Evolutionary conservation across 1,140 invertebrate species (phyloP), one percentile per base, ranked within the genome.

Genomic region (Philopotamus ludificatus): DNA sequence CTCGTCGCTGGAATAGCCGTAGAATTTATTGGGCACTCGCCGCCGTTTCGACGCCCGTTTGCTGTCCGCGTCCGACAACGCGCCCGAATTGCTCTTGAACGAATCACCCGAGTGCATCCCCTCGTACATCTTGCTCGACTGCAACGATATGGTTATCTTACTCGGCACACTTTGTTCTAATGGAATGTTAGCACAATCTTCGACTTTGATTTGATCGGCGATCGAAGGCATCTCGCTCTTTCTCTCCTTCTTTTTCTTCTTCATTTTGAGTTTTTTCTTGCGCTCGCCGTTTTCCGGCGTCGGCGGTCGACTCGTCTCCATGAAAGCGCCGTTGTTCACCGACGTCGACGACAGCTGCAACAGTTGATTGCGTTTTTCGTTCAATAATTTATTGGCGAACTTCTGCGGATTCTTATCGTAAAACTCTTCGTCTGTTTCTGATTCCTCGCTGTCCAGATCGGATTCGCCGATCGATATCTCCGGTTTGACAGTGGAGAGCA

Each of bases 361-460:
- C 28, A 88, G 65, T 65, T 89, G 86, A 70, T 88, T 88, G 3
- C 88, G 83, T 75, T 90, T 91, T 70, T 91, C 88, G 8, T 84
- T 84, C 20, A 90, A 71, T 49, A 89, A 55, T 74, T 90, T 89
- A 58, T 83, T 87, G 0, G 86, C 86, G 44, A 89, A 73, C 65
- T 81, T 81, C 67, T 91, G 88, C 1, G 91, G 91, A 79, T 91
- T 82, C 70, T 90, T 84, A 74, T 92, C 90, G 74, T 93, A 92
- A 77, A 93, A 93, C 68, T 92, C 89, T 78, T 92, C 90, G 74
- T 93, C 91, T 1, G 90, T 91, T 42, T 90, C 89, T 25, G 90
- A 89, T 74, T 93, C 88, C 21, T 87, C 86, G 0, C 90, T 93
- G 65, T 92, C 89, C 9, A 93, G 80, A 74, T 94, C 92, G 0